A percentile compares a stretch with the other conserved stretches of the same genome.
Conservation (phyloP, 2,888 invertebrate genomes). For the Vandiemenella viatica region DNA sequence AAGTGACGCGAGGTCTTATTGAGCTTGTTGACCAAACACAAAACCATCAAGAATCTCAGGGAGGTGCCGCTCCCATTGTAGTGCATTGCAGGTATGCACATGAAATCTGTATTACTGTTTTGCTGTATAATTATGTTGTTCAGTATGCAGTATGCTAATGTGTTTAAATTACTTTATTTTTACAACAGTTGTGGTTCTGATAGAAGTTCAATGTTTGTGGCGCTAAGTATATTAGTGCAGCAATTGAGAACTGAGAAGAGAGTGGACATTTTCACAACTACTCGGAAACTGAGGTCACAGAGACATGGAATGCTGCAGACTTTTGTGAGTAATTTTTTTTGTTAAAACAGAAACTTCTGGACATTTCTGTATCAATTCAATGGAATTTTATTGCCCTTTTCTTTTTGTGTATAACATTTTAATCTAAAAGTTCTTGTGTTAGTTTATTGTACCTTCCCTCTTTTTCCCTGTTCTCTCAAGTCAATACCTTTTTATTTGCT, state of each 20-base stretch:
- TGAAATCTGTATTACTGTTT: background rate
- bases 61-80: slow-evolving; percentile 49
- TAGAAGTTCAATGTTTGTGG: slow-evolving; percentile 78
- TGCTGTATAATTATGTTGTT: too few species aligned
- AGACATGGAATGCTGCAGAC: slow-evolving; percentile 71
- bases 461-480: background rate
- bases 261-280: slow-evolving; percentile 72
- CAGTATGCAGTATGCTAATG: too few species aligned
- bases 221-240: slow-evolving; percentile 69
- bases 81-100: slow-evolving; percentile 57
- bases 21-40: slow-evolving; percentile 69
- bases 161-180: too few species aligned
- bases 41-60: slow-evolving; percentile 21
- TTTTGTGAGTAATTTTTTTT: slow-evolving; percentile 42
- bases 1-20: slow-evolving; percentile 71
- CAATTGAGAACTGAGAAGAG: slow-evolving; percentile 71
- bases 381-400: background rate
- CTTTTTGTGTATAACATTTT: background rate
- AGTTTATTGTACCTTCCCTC: background rate
- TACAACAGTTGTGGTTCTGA: slow-evolving; percentile 59
- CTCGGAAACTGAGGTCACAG: slow-evolving; percentile 71
- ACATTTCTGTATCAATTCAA: background rate
- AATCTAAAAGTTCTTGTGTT: slow-evolving; percentile 19
- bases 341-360: background rate
- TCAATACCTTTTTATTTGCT: too few species aligned